Evolutionary conservation across 2,888 invertebrate species (phyloP), one percentile per base, ranked within the genome.

Genomic region (Harpalus rufipes): DNA sequence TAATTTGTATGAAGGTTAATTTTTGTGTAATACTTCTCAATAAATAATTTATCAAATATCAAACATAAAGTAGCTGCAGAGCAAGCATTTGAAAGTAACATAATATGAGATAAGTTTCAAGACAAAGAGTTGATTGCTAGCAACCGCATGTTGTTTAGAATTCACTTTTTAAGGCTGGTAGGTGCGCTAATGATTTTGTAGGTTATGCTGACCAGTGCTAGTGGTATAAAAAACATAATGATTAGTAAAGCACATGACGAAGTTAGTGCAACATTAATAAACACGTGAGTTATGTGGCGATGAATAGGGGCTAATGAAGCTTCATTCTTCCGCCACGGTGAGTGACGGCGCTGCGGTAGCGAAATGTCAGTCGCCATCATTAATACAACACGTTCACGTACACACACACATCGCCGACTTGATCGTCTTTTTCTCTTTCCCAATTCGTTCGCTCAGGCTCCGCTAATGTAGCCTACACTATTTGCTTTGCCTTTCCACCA

Each of bases 261-360:
- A 86, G 80, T 80, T 85, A 85, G 86, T 86, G 86, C 86, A 86
- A 86, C 87, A 87, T 87, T 87, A 87, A 87, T 87, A 87, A 86
- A 87, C 86, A 86, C 85, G 86, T 86, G 87, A 87, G 87, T 86
- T 87, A 87, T 85, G 84, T 44, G 86, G 74, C 81, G 76, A 85
- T 87, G 87, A 87, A 87, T 87, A 87, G 87, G 63, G 83, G 85
- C 87, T 87, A 87, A 87, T 87, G 87, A 87, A 87, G 87, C 86
- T 86, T 86, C 80, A 86, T 86, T 86, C 85, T 85, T 85, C 59
- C 61, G 63, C 85, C 85, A 56, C 80, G 72, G 68, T 85, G 85
- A 85, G 44, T 85, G 85, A 85, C 85, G 85, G 85, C 85, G 85
- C 72, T 85, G 85, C 85, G 85, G 85, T 85, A 85, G 85, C 85